Conservation (phyloP, 2,888 invertebrate species). For the Mythimna loreyi region DNA sequence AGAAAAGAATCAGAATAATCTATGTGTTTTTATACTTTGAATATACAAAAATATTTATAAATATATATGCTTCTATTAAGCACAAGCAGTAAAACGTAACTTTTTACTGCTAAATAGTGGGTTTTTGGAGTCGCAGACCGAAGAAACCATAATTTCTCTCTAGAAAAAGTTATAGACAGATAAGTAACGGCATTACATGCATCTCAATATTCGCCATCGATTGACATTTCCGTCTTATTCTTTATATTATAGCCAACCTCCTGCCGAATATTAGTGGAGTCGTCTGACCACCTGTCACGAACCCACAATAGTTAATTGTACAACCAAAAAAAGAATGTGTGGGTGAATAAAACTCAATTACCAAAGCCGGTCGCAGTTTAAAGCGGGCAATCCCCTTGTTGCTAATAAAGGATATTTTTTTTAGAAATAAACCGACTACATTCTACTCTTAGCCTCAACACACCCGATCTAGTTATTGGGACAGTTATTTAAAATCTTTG, state of each 20-base stretch:
- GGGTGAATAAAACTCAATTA: conserved; percentile 75
- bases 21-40: no score
- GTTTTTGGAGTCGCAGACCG: no score
- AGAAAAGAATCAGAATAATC: no score
- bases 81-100: no score
- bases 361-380: conserved; percentile 76
- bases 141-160: neutral
- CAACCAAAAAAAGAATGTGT: conserved; percentile 36
- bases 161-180: neutral
- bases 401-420: conserved; percentile 66
- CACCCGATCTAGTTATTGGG: conserved; percentile 66
- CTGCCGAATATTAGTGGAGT: conserved; percentile 16
- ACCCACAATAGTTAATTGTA: conserved; percentile 37
- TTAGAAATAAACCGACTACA: conserved; percentile 46
- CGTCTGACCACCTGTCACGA: conserved; percentile 74
- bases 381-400: conserved; percentile 70
- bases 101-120: no score
- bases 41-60: no score
- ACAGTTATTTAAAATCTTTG: conserved; percentile 38
- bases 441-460: conserved; percentile 9
- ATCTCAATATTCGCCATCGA: conserved; percentile 5
- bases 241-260: conserved; percentile 19
- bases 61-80: no score
- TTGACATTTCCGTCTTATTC: conserved; percentile 30
- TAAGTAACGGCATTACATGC: neutral